Evolutionary conservation across 92 coral and sea anemone genomes (phyloP).

Genomic region (Hydrozoanthus gracilis): DNA sequence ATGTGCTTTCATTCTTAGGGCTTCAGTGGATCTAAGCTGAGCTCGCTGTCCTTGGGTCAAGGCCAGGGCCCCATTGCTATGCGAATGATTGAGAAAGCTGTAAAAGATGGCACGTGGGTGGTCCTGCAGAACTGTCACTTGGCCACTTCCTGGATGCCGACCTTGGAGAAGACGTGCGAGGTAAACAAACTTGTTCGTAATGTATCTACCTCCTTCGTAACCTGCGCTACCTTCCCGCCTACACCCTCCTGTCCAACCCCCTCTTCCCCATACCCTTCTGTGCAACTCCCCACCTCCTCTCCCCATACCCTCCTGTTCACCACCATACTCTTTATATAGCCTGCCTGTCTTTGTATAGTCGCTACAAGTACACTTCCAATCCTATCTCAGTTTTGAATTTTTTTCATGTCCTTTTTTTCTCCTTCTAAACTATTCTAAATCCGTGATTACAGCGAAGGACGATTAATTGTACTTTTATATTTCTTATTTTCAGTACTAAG

Average conservation of each 20-base stretch:
- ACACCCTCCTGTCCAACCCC: not conserved
- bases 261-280: not conserved
- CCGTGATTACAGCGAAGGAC: no score
- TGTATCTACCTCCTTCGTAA: not conserved
- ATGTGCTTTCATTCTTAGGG: slow-evolving; percentile 64
- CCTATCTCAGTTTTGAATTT: no score
- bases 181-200: not conserved
- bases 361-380: no score
- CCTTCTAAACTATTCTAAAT: no score
- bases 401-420: no score
- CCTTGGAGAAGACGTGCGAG: slow-evolving; percentile 98
- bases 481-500: no score
- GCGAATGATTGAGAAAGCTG: slow-evolving; percentile 99
- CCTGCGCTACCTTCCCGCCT: not conserved
- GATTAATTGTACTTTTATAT: no score
- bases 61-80: slow-evolving; percentile 99
- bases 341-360: no score
- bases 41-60: slow-evolving; percentile 97
- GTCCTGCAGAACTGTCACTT: slow-evolving; percentile 99
- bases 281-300: no score
- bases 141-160: slow-evolving; percentile 99
- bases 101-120: slow-evolving; percentile 99
- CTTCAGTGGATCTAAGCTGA: slow-evolving; percentile 97
- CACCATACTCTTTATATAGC: no score
- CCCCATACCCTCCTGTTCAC: no score